Percentiles rank a stretch among this genome's conserved stretches.
phyloP scores from a whole-genome alignment of 2,797 vertebrate genomes.

The Harpagifer antarcticus region DNA sequence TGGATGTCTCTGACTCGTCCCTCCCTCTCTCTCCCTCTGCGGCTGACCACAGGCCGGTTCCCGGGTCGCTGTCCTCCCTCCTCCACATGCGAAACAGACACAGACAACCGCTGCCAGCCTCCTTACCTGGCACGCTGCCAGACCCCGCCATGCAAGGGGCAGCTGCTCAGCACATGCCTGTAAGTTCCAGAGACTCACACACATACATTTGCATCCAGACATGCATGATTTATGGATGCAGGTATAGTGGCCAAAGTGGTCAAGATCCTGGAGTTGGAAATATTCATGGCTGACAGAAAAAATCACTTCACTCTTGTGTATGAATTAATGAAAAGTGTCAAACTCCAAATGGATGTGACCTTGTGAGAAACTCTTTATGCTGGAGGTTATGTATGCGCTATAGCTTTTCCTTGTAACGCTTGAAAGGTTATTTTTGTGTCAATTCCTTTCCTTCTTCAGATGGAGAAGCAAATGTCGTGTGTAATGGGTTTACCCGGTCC shows the following conservation, averaged over 20 bases:
- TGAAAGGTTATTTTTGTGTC: constrained; percentile 60
- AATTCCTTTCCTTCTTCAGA: constrained; percentile 79
- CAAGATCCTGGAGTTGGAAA: constrained; percentile 39
- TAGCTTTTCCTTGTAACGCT: constrained; percentile 41
- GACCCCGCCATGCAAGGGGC: constrained; percentile 87
- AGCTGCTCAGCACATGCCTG: constrained; percentile 86
- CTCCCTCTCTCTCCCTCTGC: constrained; percentile 88
- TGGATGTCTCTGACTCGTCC: constrained; percentile 45
- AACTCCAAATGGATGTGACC: constrained; percentile 62
- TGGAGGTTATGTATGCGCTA: constrained; percentile 32
- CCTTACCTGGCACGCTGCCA: constrained; percentile 96
- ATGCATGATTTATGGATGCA: constrained; percentile 57
- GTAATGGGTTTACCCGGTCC: constrained; percentile 95
- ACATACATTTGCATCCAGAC: constrained; percentile 29
- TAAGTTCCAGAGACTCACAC: constrained; percentile 67
- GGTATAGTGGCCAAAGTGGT: constrained; percentile 57
- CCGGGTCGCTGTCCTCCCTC: constrained; percentile 86
- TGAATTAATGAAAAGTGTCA: constrained; percentile 66
- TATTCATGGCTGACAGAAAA: constrained; percentile 66
- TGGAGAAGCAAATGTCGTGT: constrained; percentile 96
- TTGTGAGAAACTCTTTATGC: constrained; percentile 32
- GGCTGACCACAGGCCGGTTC: constrained; percentile 73
- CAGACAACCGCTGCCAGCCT: constrained; percentile 86
- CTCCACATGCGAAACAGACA: constrained; percentile 93
- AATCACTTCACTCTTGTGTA: constrained; percentile 62